phyloP scores from a whole-genome alignment of 2,797 vertebrate species.

The Dermochelys coriacea region DNA sequence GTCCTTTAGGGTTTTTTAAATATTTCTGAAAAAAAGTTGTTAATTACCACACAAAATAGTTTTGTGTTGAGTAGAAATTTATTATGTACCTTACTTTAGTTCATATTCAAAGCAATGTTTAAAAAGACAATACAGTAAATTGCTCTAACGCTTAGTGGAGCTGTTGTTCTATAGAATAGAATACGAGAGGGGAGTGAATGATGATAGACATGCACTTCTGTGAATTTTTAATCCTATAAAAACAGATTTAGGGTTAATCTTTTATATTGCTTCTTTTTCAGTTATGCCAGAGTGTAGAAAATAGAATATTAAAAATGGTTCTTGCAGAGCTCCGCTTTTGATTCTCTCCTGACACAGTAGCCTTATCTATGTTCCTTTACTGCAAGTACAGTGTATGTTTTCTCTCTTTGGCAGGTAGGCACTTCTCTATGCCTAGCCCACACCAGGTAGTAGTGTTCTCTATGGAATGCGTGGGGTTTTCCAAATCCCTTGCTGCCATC shows the following conservation, averaged over 20 bases:
- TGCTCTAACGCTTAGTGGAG: neutral
- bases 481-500: conserved; percentile 86
- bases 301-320: neutral
- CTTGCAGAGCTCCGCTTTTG: neutral
- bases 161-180: neutral
- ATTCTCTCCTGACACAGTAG: conserved; percentile 33
- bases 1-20: neutral
- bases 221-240: neutral
- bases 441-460: conserved; percentile 89
- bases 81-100: neutral
- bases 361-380: conserved; percentile 65
- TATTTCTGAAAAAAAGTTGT: neutral
- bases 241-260: neutral
- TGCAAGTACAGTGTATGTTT: conserved; percentile 79
- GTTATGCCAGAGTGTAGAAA: neutral
- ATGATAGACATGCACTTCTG: neutral
- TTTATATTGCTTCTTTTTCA: neutral
- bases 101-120: neutral
- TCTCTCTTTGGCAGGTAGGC: conserved; percentile 88
- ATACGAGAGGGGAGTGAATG: neutral
- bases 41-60: neutral
- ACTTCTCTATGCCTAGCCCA: conserved; percentile 86
- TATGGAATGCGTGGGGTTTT: conserved; percentile 89
- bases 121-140: neutral
- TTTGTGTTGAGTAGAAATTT: neutral